These are phyloP conservation scores for Zelleria hepariella DNA, from an alignment of 2,888 invertebrate species.

Conservation along the genomic window DNA sequence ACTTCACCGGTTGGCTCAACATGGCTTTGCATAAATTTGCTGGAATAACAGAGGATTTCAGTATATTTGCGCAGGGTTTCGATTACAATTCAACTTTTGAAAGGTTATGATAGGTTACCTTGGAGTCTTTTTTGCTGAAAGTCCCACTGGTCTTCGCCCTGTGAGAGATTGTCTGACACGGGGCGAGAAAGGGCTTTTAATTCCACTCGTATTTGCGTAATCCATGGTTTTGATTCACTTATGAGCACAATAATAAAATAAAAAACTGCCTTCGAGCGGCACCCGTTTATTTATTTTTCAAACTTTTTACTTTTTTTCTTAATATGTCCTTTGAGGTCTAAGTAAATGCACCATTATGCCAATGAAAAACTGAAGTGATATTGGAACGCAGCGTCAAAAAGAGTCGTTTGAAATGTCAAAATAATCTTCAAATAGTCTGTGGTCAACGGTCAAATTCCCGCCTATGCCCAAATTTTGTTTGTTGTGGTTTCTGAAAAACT, in stretches of 20 bases:
- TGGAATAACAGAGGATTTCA: conserved; percentile 18
- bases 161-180: conserved; percentile 50
- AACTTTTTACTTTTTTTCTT: too few relatives aligned
- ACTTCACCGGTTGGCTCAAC: conserved; percentile 74
- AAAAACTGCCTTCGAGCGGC: background rate
- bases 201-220: conserved; percentile 48
- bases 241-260: too few relatives aligned
- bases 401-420: too few relatives aligned
- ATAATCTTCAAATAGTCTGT: background rate
- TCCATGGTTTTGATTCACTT: conserved; percentile 31
- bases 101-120: conserved; percentile 25
- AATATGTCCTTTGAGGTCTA: too few relatives aligned
- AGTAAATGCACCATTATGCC: too few relatives aligned
- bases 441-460: background rate
- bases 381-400: too few relatives aligned
- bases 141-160: conserved; percentile 46
- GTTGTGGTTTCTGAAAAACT: too few relatives aligned
- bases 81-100: background rate
- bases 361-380: too few relatives aligned
- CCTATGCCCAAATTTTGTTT: too few relatives aligned
- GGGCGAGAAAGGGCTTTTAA: conserved; percentile 60
- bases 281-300: background rate
- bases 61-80: background rate
- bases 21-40: conserved; percentile 39
- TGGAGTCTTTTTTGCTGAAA: conserved; percentile 46